These are phyloP conservation scores for Myrmecobius fasciatus DNA, from an alignment of 2,113 vertebrate genomes.

Conservation along the genomic window DNA sequence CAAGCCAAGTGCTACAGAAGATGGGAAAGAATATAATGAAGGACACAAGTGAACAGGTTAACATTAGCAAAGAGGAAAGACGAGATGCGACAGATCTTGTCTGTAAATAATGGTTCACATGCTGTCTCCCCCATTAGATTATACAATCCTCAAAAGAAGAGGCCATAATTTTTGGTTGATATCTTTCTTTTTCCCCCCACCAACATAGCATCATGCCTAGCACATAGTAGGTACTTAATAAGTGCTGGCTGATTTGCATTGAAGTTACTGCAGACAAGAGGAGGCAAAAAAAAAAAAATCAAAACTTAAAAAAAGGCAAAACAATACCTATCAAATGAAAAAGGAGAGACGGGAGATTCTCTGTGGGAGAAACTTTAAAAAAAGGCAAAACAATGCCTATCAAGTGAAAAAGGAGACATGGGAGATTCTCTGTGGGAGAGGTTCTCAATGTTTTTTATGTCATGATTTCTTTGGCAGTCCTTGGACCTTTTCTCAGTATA, in stretches of 20 bases:
- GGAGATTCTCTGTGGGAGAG: background rate
- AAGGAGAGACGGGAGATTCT: background rate
- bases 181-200: background rate
- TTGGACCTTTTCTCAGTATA: background rate
- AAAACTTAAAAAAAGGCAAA: background rate
- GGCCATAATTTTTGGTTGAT: background rate
- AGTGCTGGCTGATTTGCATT: background rate
- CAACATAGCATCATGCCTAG: background rate
- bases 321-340: background rate
- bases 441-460: background rate
- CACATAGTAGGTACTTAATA: background rate
- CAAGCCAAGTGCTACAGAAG: background rate
- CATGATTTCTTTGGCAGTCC: background rate
- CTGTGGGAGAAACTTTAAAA: background rate
- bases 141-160: background rate
- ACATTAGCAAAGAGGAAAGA: background rate
- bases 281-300: background rate
- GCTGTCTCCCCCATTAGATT: background rate
- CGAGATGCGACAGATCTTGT: background rate
- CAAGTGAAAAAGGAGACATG: background rate
- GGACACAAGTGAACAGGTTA: background rate
- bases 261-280: background rate
- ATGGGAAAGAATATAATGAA: background rate
- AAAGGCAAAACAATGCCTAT: background rate
- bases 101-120: background rate